phyloP scores from a whole-genome alignment of 2,113 vertebrate genomes.

The Aviceda subcristata region DNA sequence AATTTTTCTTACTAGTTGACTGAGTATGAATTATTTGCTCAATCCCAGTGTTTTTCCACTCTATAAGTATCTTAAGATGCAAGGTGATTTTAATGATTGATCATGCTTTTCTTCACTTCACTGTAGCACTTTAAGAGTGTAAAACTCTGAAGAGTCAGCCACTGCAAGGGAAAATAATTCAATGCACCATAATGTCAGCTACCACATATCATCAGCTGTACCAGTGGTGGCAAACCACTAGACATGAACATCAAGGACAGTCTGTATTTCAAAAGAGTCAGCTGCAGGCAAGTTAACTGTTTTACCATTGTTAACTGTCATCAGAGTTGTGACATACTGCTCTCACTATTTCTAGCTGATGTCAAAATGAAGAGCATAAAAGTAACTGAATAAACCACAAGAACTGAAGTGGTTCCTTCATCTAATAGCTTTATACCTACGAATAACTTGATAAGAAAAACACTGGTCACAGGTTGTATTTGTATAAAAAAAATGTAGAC shows the following conservation, averaged over 20 bases:
- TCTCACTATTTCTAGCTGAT: background rate
- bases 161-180: background rate
- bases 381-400: background rate
- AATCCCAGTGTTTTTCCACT: background rate
- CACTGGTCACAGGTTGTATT: background rate
- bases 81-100: background rate
- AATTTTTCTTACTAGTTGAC: background rate
- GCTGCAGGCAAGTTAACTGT: background rate
- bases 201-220: background rate
- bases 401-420: background rate
- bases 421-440: background rate
- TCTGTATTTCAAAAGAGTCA: background rate
- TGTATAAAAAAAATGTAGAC: background rate
- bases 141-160: background rate
- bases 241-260: conserved; percentile 25
- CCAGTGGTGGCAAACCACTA: background rate
- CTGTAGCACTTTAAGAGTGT: background rate
- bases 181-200: background rate
- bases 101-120: background rate
- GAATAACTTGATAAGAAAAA: background rate
- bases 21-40: background rate
- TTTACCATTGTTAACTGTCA: background rate
- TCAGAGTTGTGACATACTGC: background rate
- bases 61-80: background rate
- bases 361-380: background rate